Evolutionary conservation across 2,797 vertebrate species (phyloP).

Genomic region (Macropodus opercularis): DNA sequence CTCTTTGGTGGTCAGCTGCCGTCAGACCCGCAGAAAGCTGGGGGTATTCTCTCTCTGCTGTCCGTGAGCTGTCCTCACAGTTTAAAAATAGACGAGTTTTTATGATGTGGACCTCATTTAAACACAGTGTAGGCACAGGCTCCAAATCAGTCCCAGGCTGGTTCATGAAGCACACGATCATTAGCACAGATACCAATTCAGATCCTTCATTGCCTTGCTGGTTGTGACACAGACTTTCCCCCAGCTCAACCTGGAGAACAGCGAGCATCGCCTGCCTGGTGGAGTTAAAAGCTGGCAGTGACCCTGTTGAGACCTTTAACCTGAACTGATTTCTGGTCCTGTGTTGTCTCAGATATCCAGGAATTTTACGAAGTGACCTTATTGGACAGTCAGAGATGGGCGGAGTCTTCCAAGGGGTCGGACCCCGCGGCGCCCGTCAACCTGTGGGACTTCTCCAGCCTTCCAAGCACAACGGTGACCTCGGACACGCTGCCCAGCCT

Average conservation of each 20-base stretch:
- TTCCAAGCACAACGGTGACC: slow-evolving; percentile 90
- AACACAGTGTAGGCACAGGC: not conserved
- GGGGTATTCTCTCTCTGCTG: slow-evolving; percentile 35
- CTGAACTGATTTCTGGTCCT: not conserved
- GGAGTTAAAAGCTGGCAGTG: too few species aligned
- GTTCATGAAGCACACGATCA: too few species aligned
- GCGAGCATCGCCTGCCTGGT: too few species aligned
- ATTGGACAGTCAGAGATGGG: slow-evolving; percentile 91
- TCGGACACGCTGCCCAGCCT: slow-evolving; percentile 93
- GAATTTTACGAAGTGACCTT: slow-evolving; percentile 99
- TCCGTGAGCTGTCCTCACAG: slow-evolving; percentile 8
- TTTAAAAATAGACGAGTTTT: slow-evolving; percentile 53
- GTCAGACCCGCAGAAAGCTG: slow-evolving; percentile 45
- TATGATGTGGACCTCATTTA: not conserved
- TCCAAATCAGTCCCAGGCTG: not conserved
- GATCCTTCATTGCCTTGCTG: too few species aligned
- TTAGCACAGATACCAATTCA: too few species aligned
- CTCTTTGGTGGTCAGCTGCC: slow-evolving; percentile 12
- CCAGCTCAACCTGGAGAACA: too few species aligned
- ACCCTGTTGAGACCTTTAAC: too few species aligned
- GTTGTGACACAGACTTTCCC: too few species aligned
- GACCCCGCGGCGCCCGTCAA: slow-evolving; percentile 86
- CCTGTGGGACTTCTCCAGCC: slow-evolving; percentile 94
- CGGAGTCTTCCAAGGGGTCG: slow-evolving; percentile 81
- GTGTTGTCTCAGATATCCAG: slow-evolving; percentile 89